Percentiles rank a stretch among this genome's conserved stretches.
Evolutionary conservation across 2,888 invertebrate species (phyloP).

Genomic region (Ennomos quercinarius): DNA sequence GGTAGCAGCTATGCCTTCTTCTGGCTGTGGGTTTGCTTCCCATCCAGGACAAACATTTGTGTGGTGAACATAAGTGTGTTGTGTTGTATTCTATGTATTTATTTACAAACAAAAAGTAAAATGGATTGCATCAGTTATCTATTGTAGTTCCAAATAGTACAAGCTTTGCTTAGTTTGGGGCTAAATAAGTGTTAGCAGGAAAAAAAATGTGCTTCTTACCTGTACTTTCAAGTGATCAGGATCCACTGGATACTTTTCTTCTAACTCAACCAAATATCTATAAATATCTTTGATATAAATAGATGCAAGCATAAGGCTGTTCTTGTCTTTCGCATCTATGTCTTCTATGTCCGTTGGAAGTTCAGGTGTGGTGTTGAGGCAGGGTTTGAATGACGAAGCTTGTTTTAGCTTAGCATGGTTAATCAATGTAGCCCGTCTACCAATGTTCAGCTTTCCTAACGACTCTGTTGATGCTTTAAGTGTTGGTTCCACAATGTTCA

Average conservation of each 20-base stretch:
- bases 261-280: constrained; percentile 91
- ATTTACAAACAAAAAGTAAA: too few species aligned
- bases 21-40: too few species aligned
- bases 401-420: constrained; percentile 24
- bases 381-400: constrained; percentile 1
- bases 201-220: constrained; percentile 46
- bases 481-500: constrained; percentile 53
- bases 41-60: too few species aligned
- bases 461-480: constrained; percentile 69
- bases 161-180: too few species aligned
- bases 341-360: constrained; percentile 85
- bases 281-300: constrained; percentile 97
- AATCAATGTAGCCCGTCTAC: constrained; percentile 26
- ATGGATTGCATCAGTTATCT: too few species aligned
- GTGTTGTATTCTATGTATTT: too few species aligned
- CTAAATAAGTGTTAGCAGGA: too few species aligned
- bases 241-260: constrained; percentile 88
- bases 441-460: constrained; percentile 65
- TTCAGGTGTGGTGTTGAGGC: constrained; percentile 41
- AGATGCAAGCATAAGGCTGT: constrained; percentile 92
- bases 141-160: too few species aligned
- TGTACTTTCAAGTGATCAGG: constrained; percentile 89
- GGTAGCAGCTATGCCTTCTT: too few species aligned
- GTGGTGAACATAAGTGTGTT: too few species aligned
- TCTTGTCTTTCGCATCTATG: constrained; percentile 90